Percentiles rank a stretch among this genome's conserved stretches.
Conservation (phyloP, 1,140 invertebrate species). For the Conopomorpha cramerella region DNA sequence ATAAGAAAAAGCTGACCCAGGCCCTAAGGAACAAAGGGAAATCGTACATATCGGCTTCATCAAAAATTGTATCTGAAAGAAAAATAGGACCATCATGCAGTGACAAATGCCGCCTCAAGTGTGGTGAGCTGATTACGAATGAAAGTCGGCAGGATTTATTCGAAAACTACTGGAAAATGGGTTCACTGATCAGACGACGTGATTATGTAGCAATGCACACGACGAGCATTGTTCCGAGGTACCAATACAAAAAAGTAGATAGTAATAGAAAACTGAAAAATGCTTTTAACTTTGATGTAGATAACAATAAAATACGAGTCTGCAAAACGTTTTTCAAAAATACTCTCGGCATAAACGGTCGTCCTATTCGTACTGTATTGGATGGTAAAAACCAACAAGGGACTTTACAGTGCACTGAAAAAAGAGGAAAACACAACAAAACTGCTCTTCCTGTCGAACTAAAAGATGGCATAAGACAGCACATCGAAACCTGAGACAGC, state of each 20-base stretch:
- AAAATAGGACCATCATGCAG: too few species aligned
- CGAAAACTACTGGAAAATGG: too few species aligned
- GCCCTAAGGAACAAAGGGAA: too few species aligned
- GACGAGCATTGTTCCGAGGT: too few species aligned
- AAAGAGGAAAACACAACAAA: background rate
- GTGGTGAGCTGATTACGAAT: too few species aligned
- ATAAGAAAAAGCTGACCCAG: too few species aligned
- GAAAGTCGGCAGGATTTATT: too few species aligned
- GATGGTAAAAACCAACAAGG: constrained; percentile 10
- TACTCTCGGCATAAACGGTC: constrained; percentile 10
- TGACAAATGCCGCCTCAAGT: too few species aligned
- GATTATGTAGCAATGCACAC: too few species aligned
- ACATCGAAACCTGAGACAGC: constrained; percentile 8
- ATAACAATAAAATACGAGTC: constrained; percentile 7
- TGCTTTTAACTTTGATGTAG: constrained; percentile 6
- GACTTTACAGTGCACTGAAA: constrained; percentile 6
- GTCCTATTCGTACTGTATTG: constrained; percentile 10
- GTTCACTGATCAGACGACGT: too few species aligned
- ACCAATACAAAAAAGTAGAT: constrained; percentile 5
- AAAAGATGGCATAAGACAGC: constrained; percentile 6
- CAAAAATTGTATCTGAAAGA: too few species aligned
- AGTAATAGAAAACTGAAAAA: constrained; percentile 8
- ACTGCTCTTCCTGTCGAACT: background rate
- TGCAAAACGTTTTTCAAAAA: constrained; percentile 11
- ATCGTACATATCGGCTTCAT: too few species aligned